These are phyloP conservation scores for Beroe forskalii DNA, from an alignment of 37 sponge, comb jelly and placozoan genomes.

Conservation along the genomic window DNA sequence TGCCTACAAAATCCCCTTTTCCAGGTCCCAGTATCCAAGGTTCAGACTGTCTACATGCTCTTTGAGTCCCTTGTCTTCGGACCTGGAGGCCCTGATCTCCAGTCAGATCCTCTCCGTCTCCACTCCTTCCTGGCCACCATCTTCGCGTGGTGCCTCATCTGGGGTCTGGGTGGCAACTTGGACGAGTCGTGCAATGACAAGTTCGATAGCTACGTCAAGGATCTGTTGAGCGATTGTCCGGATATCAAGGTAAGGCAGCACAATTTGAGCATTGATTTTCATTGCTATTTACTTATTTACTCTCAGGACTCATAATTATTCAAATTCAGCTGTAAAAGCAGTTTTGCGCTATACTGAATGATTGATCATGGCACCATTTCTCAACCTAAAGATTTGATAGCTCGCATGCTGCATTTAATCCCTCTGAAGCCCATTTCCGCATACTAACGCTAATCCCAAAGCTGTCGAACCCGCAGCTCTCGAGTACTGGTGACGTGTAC, in stretches of 20 bases:
- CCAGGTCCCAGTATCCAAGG: slow-evolving; percentile 88
- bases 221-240: slow-evolving; percentile 80
- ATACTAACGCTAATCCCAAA: slow-evolving; percentile 49
- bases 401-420: too few relatives aligned
- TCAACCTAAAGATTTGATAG: too few relatives aligned
- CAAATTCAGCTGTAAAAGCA: too few relatives aligned
- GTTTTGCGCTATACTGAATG: too few relatives aligned
- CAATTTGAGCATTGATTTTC: neutral
- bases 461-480: slow-evolving; percentile 70
- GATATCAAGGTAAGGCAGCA: slow-evolving; percentile 78
- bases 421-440: neutral
- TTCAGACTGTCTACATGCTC: slow-evolving; percentile 76
- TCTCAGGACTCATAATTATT: too few relatives aligned
- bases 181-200: slow-evolving; percentile 82
- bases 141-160: slow-evolving; percentile 89
- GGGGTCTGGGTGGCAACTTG: slow-evolving; percentile 92
- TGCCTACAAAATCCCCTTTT: too few relatives aligned
- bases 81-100: slow-evolving; percentile 72
- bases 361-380: too few relatives aligned
- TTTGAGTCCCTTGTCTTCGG: slow-evolving; percentile 75
- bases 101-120: slow-evolving; percentile 75
- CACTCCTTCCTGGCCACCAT: slow-evolving; percentile 85
- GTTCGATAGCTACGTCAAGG: slow-evolving; percentile 88
- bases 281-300: too few relatives aligned
- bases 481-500: slow-evolving; percentile 89